Evolutionary conservation across 2,797 vertebrate species (phyloP), one percentile per base, ranked within the genome.

Genomic region (Arrhamphus sclerolepis): DNA sequence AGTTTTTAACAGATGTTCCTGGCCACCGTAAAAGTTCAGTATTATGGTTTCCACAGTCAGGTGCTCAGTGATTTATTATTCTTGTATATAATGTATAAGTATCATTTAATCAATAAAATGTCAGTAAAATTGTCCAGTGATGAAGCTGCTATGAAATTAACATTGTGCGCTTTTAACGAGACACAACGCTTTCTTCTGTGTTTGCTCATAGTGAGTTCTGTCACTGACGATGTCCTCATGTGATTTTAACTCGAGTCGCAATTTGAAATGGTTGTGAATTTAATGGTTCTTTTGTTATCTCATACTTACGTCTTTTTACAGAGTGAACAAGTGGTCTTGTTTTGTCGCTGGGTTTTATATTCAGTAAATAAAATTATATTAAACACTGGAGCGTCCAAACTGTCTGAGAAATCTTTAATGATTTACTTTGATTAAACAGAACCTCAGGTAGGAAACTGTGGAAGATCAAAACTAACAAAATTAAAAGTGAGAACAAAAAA

Each of bases 41-140:
- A 46, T 78, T 57, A 19, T 50, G 65, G 64, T 80, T 80, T 63
- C 62, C 60, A 66, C 55, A 61, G 67, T 75, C 51, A 62, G 56
- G 52, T 74, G 78, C 79, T 47, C 56, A 44, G 62, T 77, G 54
- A 57, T 73, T 42, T 63, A 72, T 60, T 73, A 49, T 76, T 72
- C 39, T 54, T 86, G 83, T 89, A 87, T 64, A 87, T 77, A 80
- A 11, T 56, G 19, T 75, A 65, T 75, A 65, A 63, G 75, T 29
- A 55, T 67, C 52, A 48, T 68, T 57, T 58, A 69, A 47, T 22
- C 1, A 44, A 43, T 72, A 21, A 68, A 74, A 40, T 62, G 64
- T 62, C 31, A 26, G 55, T 53, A 28, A 46, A 38, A 61, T 57
- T 40, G 56, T 70, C 57, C 61, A 57, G 74, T 65, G 52, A 78